Evolutionary conservation across 2,888 invertebrate species (phyloP).

Genomic region (Hartigia nigra): DNA sequence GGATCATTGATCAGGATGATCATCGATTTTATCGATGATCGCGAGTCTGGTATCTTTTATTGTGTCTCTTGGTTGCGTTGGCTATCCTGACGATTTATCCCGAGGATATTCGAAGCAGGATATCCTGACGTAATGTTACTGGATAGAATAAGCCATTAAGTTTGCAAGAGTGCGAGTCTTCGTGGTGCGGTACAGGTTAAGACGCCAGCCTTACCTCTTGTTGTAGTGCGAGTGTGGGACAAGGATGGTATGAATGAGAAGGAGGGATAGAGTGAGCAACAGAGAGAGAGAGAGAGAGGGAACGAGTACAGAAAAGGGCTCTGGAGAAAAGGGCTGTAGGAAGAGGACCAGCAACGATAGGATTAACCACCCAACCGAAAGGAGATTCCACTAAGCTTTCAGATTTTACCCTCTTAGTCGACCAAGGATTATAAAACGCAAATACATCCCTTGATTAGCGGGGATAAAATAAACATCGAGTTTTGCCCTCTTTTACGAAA

Average conservation of each 20-base stretch:
- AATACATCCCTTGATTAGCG: conserved; percentile 65
- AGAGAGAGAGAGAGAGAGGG: conserved; percentile 15
- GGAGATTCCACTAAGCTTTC: conserved; percentile 63
- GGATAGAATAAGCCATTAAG: conserved; percentile 63
- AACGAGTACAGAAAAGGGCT: conserved; percentile 13
- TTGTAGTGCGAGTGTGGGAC: neutral
- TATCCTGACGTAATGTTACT: conserved; percentile 51
- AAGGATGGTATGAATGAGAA: conserved; percentile 26
- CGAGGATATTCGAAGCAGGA: conserved; percentile 39
- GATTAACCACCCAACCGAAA: conserved; percentile 56
- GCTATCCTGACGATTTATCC: conserved; percentile 33
- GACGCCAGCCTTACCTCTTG: conserved; percentile 28
- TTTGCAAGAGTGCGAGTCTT: conserved; percentile 44
- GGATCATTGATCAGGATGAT: neutral
- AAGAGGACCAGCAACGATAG: conserved; percentile 31
- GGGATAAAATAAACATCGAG: conserved; percentile 62
- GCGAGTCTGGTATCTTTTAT: neutral
- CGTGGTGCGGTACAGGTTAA: conserved; percentile 29
- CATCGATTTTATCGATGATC: neutral
- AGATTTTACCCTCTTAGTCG: conserved; percentile 63
- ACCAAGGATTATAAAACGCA: conserved; percentile 65
- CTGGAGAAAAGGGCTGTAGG: conserved; percentile 20
- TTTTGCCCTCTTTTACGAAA: conserved; percentile 15
- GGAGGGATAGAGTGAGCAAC: conserved; percentile 25
- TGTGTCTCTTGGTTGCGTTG: neutral